Conservation (phyloP, 2,888 invertebrate genomes). For the Hanleya hanleyi region DNA sequence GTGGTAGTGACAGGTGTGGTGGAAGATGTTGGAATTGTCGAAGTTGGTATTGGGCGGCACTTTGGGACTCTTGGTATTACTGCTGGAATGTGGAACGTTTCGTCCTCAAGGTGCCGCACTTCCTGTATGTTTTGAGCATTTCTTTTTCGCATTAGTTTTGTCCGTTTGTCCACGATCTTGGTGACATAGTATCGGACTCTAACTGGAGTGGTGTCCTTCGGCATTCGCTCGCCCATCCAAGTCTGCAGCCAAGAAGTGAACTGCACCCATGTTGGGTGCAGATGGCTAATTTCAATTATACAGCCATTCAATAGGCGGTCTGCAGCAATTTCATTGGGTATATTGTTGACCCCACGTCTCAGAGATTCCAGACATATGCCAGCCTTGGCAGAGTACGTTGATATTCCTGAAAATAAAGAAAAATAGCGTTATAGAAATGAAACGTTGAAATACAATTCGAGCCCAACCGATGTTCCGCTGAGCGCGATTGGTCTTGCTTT, state of each 20-base stretch:
- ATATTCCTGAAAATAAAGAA: no score
- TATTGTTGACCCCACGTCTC: background rate
- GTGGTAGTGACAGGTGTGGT: no score
- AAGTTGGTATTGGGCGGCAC: no score
- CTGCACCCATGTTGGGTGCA: background rate
- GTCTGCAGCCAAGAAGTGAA: background rate
- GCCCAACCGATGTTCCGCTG: no score
- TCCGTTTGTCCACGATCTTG: background rate
- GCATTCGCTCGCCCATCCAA: background rate
- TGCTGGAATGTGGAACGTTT: background rate
- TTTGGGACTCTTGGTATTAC: background rate
- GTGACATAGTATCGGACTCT: background rate
- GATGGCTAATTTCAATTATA: background rate
- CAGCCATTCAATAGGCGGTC: background rate
- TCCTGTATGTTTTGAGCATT: background rate
- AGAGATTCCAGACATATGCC: background rate
- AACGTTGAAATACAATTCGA: no score
- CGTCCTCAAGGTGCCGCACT: background rate
- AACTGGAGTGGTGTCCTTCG: background rate
- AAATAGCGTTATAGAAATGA: no score
- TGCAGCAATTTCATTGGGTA: background rate
- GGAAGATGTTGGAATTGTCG: no score
- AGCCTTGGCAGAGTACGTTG: background rate
- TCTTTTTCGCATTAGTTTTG: background rate
- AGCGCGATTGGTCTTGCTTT: no score